These are phyloP conservation scores for Brachyalestes nurse DNA, from an alignment of 2,797 vertebrate species.

Conservation along the genomic window DNA sequence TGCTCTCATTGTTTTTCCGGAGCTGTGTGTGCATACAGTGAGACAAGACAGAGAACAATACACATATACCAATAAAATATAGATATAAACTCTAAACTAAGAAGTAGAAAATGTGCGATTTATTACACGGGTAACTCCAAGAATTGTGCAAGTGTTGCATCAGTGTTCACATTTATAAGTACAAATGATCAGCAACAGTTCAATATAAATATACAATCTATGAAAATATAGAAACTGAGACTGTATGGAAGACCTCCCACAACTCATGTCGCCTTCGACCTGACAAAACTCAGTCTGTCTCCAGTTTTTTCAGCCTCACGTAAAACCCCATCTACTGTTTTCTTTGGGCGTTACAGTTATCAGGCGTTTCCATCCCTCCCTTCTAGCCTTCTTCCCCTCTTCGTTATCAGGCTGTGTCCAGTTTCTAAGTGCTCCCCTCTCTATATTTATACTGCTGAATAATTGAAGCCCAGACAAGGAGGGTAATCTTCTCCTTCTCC, in stretches of 20 bases:
- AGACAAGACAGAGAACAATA: too few species aligned
- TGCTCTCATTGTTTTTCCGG: too few species aligned
- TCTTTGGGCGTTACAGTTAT: constrained; percentile 55
- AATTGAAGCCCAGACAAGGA: constrained; percentile 66
- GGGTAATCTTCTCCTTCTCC: constrained; percentile 57
- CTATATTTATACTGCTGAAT: constrained; percentile 74
- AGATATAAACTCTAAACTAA: too few species aligned
- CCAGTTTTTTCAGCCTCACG: constrained; percentile 35
- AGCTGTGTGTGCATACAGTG: too few species aligned
- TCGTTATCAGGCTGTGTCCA: constrained; percentile 7
- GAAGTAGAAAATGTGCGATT: too few species aligned
- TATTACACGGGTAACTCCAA: too few species aligned
- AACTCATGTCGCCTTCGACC: constrained; percentile 56
- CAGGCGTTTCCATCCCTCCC: constrained; percentile 38
- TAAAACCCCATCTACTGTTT: constrained; percentile 29
- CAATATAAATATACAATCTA: too few species aligned
- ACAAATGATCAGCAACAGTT: too few species aligned
- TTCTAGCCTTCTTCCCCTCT: constrained; percentile 32
- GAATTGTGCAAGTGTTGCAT: too few species aligned
- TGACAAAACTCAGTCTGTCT: constrained; percentile 45
- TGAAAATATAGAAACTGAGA: too few species aligned
- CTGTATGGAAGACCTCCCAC: constrained; percentile 3
- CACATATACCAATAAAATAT: too few species aligned
- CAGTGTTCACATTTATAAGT: too few species aligned
- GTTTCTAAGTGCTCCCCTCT: constrained; percentile 57